A percentile compares a stretch with the other conserved stretches of the same genome.
phyloP scores from a whole-genome alignment of 2,113 vertebrate genomes.

The Halcyon senegalensis region DNA sequence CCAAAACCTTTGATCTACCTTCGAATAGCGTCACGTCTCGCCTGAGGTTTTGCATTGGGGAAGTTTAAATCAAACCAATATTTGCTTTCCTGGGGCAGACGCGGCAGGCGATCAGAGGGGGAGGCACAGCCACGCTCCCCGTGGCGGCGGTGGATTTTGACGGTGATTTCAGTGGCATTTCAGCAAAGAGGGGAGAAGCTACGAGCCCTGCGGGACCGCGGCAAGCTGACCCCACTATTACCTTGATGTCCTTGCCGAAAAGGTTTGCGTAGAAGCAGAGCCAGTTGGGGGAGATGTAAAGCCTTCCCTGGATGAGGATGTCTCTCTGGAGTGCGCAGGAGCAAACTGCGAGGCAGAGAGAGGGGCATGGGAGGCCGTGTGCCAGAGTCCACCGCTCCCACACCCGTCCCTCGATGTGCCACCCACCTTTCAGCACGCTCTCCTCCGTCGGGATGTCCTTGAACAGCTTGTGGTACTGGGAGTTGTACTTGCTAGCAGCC shows the following conservation, averaged over 20 bases:
- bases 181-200: not conserved
- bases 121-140: not conserved
- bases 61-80: not conserved
- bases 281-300: conserved; percentile 97
- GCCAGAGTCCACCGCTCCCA: fast-evolving
- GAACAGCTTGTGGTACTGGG: conserved; percentile 97
- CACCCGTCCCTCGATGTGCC: not conserved
- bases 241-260: conserved; percentile 97
- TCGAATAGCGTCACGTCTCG: fast-evolving
- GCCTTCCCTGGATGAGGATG: conserved; percentile 92
- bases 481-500: conserved; percentile 94
- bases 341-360: conserved; percentile 80
- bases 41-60: not conserved
- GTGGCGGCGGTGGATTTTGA: fast-evolving
- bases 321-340: conserved; percentile 95
- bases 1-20: not conserved
- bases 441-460: conserved; percentile 91
- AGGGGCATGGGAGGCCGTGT: not conserved
- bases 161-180: not conserved
- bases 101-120: fast-evolving
- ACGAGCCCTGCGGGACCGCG: fast-evolving
- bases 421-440: conserved; percentile 92
- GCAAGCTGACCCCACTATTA: conserved; percentile 21
- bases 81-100: not conserved
- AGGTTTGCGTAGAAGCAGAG: conserved; percentile 96